Evolutionary conservation across 2,888 invertebrate species (phyloP), one percentile per base, ranked within the genome.

Genomic region (Ennomos fuscantarius): DNA sequence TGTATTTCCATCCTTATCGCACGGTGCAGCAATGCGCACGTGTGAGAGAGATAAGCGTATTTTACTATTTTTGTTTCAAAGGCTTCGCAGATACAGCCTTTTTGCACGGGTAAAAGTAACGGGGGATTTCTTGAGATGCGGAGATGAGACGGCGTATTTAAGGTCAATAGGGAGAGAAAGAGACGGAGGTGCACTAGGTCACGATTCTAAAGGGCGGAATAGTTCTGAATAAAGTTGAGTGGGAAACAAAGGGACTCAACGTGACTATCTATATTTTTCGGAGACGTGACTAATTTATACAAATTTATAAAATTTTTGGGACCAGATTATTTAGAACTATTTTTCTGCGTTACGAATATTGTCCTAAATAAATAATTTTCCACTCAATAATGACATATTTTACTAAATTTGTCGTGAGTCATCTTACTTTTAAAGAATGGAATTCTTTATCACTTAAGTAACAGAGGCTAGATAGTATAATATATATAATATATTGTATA

Each of bases 21-120:
- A 49, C 55, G 9, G n/a, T 13, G 9, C 65, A 41, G 57, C 43
- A 36, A 12, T 9, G 9, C 10, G 13, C 43, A 55, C 11, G 71
- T 31, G 31, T 60, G 70, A 88, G 48, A 60, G 79, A 78, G 86
- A 83, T 51, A 56, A 62, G 24, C 15, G 36, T 53, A 66, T 10
- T 43, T 44, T 3, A n/a, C 55, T 43, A 57, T 55, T 36, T 46
- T 48, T 66, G 71, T 59, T 65, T 55, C 35, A 9, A 60, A 72
- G 44, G 55, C 73, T 72, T 76, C 71, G 81, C 86, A 89, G 91
- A 91, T 92, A 86, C 76, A 86, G 84, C 90, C 91, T 92, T 91
- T 90, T 90, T 88, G 91, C 89, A 87, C 82, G 74, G 87, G 90
- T 90, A 92, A 92, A 92, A 92, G 92, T 92, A 92, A 92, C 92